These are phyloP conservation scores for Aphaenogaster ashmeadi DNA, from an alignment of 1,140 invertebrate genomes.

Conservation along the genomic window DNA sequence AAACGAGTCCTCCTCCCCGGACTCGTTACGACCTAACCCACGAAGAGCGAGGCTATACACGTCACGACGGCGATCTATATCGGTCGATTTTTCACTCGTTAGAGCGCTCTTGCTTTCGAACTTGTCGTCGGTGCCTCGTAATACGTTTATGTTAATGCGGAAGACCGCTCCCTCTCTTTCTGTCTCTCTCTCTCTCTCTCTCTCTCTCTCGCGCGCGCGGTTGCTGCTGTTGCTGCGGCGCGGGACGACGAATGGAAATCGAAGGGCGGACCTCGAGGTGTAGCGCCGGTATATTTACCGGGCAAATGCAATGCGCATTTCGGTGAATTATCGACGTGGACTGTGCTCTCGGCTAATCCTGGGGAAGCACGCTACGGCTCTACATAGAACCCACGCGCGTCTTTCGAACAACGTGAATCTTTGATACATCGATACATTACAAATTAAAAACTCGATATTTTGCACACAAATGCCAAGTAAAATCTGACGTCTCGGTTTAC, in stretches of 20 bases:
- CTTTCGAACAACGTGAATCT: not conserved
- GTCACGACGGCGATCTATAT: conserved; percentile 35
- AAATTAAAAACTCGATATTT: not conserved
- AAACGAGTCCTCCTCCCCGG: conserved; percentile 20
- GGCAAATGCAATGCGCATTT: conserved; percentile 60
- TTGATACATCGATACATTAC: not conserved
- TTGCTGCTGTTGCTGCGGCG: not conserved
- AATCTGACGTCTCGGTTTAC: not conserved
- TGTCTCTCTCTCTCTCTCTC: not conserved
- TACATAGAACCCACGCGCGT: not conserved
- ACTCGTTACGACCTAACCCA: conserved; percentile 44
- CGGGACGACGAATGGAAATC: conserved; percentile 55
- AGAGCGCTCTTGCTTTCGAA: conserved; percentile 36
- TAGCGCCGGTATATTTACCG: conserved; percentile 55
- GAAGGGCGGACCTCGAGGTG: conserved; percentile 38
- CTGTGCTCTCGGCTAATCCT: conserved; percentile 31
- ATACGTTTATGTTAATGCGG: conserved; percentile 60
- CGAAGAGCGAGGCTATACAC: conserved; percentile 37
- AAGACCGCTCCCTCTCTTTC: conserved; percentile 28
- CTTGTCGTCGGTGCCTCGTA: conserved; percentile 41
- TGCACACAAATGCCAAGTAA: not conserved
- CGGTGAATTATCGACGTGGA: conserved; percentile 56
- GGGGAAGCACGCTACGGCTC: not conserved
- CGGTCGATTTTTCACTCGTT: conserved; percentile 60
- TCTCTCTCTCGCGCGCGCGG: not conserved